Evolutionary conservation across 2,888 invertebrate genomes (phyloP).

Genomic region (Hedya salicella): DNA sequence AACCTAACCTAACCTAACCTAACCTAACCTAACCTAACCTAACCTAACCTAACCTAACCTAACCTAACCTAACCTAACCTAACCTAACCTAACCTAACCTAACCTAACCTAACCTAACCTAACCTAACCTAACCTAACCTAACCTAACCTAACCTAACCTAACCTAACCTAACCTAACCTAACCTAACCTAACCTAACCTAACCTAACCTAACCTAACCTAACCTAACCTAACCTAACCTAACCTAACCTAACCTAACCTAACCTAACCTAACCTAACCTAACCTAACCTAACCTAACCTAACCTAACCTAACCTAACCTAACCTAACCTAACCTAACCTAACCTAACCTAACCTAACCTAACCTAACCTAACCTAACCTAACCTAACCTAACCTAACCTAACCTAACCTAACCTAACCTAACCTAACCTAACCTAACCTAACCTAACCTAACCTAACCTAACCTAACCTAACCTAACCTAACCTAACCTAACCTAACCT

Average conservation of each 20-base stretch:
- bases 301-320: constrained; percentile 41
- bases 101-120: constrained; percentile 5
- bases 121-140: no score
- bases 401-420: constrained; percentile 40
- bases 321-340: constrained; percentile 42
- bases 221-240: constrained; percentile 49
- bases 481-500: constrained; percentile 10
- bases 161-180: constrained; percentile 47
- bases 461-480: constrained; percentile 20
- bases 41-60: constrained; percentile 28
- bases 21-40: constrained; percentile 29
- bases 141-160: constrained; percentile 43
- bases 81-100: constrained; percentile 25
- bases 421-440: constrained; percentile 40
- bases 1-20: constrained; percentile 22
- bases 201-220: constrained; percentile 48
- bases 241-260: constrained; percentile 47
- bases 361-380: constrained; percentile 39
- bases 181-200: constrained; percentile 46
- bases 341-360: constrained; percentile 40
- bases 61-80: constrained; percentile 25
- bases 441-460: constrained; percentile 22
- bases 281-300: constrained; percentile 42
- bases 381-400: constrained; percentile 40
- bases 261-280: constrained; percentile 47